These are phyloP conservation scores for Oxyura jamaicensis DNA, from an alignment of 2,113 vertebrate genomes.

Conservation along the genomic window DNA sequence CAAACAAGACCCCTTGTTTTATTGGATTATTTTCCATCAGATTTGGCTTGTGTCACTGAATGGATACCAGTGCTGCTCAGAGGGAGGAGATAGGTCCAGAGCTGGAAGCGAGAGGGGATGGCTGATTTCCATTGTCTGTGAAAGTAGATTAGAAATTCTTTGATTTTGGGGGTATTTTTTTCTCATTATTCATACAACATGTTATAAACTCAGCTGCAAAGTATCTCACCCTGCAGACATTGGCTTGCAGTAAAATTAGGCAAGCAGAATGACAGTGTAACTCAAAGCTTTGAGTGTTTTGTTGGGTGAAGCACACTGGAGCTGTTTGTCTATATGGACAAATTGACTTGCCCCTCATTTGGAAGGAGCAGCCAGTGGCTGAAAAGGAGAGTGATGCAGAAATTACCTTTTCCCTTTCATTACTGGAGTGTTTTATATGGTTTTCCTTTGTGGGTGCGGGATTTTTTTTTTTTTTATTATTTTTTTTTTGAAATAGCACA, in stretches of 20 bases:
- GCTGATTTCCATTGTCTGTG: not conserved
- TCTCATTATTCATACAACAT: not conserved
- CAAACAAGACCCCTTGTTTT: not conserved
- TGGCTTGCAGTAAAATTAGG: not conserved
- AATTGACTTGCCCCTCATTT: not conserved
- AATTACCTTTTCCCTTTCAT: not conserved
- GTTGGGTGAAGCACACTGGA: not conserved
- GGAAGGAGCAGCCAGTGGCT: not conserved
- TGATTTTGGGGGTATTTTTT: not conserved
- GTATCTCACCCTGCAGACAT: not conserved
- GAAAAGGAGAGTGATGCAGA: not conserved
- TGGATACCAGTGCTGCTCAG: not conserved
- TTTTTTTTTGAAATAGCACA: not conserved
- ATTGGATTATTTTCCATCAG: not conserved
- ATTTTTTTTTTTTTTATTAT: not conserved
- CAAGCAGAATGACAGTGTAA: not conserved
- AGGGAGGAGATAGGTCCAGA: not conserved
- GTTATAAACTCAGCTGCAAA: not conserved
- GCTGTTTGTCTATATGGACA: not conserved
- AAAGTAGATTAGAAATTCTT: not conserved
- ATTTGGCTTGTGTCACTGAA: accelerated
- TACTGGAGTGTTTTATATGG: not conserved
- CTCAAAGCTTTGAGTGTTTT: not conserved
- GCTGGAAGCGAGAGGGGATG: not conserved
- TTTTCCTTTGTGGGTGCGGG: not conserved